A percentile compares a stretch with the other conserved stretches of the same genome.
Evolutionary conservation across 1,140 invertebrate species (phyloP).

Genomic region (Leptestheria dahalacensis): DNA sequence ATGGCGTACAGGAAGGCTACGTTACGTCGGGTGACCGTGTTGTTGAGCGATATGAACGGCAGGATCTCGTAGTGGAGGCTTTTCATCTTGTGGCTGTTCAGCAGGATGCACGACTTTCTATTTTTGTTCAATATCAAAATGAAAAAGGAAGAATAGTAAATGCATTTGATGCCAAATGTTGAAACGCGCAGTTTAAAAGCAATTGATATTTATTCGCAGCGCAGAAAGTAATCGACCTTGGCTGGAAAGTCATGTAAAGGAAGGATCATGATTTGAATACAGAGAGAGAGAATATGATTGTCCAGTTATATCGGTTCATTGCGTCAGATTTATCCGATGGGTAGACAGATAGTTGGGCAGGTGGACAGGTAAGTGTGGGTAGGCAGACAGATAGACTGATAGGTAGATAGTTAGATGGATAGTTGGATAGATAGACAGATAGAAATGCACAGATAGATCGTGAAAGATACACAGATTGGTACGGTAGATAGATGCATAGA

Average conservation of each 20-base stretch:
- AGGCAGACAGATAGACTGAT: too few relatives aligned
- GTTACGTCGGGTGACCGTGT: conserved; percentile 13
- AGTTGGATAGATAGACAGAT: too few relatives aligned
- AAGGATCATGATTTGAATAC: background rate
- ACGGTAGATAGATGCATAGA: too few relatives aligned
- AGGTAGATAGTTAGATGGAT: too few relatives aligned
- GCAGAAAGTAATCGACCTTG: background rate
- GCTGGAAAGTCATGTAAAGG: background rate
- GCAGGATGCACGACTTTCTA: conserved; percentile 14
- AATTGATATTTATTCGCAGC: background rate
- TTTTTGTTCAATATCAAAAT: too few relatives aligned
- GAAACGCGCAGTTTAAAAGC: background rate
- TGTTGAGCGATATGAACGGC: background rate
- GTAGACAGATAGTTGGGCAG: too few relatives aligned
- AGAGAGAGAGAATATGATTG: too few relatives aligned
- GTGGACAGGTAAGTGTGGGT: too few relatives aligned
- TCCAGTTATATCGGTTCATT: too few relatives aligned
- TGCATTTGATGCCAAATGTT: background rate
- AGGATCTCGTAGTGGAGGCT: conserved; percentile 13
- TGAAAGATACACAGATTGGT: too few relatives aligned
- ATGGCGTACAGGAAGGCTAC: conserved; percentile 19
- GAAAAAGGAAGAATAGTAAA: background rate
- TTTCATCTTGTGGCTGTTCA: conserved; percentile 14
- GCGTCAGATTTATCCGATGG: too few relatives aligned
- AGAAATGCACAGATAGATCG: too few relatives aligned